These are phyloP conservation scores for Pemphredon lugubris DNA, from an alignment of 2,888 invertebrate genomes.

Conservation along the genomic window DNA sequence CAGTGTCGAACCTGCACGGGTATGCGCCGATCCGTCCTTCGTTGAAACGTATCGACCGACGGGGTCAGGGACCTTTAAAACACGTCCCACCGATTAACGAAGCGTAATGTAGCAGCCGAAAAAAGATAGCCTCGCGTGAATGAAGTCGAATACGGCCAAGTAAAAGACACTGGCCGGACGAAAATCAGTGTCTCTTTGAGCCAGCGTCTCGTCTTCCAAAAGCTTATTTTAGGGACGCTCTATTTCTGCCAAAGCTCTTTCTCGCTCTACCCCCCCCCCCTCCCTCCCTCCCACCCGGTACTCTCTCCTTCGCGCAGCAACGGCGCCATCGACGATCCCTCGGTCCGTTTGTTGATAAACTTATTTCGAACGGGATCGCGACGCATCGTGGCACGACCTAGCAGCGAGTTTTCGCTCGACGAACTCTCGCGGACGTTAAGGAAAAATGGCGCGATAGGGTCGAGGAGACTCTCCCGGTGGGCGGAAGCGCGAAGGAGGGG, in stretches of 20 bases:
- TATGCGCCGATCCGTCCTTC: too few relatives aligned
- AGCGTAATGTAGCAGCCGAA: background rate
- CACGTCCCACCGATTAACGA: too few relatives aligned
- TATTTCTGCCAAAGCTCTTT: constrained; percentile 58
- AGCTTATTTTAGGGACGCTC: constrained; percentile 60
- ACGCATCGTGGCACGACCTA: constrained; percentile 21
- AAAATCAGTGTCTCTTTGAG: constrained; percentile 26
- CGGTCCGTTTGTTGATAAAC: constrained; percentile 69
- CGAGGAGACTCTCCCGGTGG: constrained; percentile 20
- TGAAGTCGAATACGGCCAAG: background rate
- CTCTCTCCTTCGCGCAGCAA: constrained; percentile 32
- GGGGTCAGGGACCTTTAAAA: too few relatives aligned
- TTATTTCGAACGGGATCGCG: constrained; percentile 59
- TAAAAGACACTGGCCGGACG: constrained; percentile 5
- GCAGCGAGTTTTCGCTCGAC: constrained; percentile 39
- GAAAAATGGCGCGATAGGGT: constrained; percentile 56
- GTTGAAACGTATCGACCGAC: too few relatives aligned
- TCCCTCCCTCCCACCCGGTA: too few relatives aligned
- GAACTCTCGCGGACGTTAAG: constrained; percentile 32
- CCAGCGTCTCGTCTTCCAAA: constrained; percentile 49
- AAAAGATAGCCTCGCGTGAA: constrained; percentile 11
- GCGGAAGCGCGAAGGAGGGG: constrained; percentile 24
- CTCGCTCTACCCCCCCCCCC: too few relatives aligned
- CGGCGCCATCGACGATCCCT: constrained; percentile 43
- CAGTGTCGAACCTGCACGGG: too few relatives aligned